Conservation (phyloP, 92 coral and sea anemone species). For the Hydrozoanthus gracilis region DNA sequence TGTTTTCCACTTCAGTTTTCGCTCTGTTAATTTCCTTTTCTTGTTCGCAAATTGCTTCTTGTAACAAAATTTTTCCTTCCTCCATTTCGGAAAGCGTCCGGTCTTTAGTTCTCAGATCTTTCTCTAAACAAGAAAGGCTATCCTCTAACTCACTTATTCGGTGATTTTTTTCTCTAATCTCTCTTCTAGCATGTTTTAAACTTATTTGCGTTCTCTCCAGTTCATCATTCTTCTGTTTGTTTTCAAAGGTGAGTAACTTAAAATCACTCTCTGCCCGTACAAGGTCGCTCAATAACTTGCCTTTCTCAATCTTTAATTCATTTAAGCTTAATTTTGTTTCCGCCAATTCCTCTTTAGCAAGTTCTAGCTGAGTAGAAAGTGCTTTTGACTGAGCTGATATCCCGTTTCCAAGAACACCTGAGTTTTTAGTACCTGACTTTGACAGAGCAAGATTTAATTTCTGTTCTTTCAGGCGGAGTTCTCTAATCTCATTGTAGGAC, state of each 20-base stretch:
- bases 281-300: constrained; percentile 59
- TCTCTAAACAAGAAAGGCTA: constrained; percentile 47
- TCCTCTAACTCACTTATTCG: constrained; percentile 49
- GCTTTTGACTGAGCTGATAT: constrained; percentile 9
- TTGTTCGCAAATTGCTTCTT: constrained; percentile 63
- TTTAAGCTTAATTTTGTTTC: constrained; percentile 66
- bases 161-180: constrained; percentile 56
- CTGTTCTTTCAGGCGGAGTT: constrained; percentile 74
- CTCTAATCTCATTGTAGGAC: constrained; percentile 75
- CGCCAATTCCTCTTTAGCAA: constrained; percentile 66
- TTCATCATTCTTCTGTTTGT: constrained; percentile 69
- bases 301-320: constrained; percentile 64
- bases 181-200: constrained; percentile 47
- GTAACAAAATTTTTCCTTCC: constrained; percentile 49
- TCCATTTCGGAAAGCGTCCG: constrained; percentile 47
- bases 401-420: background rate
- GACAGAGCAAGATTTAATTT: constrained; percentile 48
- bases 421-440: background rate
- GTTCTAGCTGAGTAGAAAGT: constrained; percentile 61
- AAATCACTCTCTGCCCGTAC: constrained; percentile 57
- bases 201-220: constrained; percentile 58
- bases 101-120: constrained; percentile 56
- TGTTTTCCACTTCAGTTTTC: background rate
- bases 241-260: constrained; percentile 53
- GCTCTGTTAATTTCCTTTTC: constrained; percentile 60